Percentiles rank a stretch among this genome's conserved stretches.
phyloP scores from a whole-genome alignment of 2,888 invertebrate genomes.

The Ernsta delagoae region DNA sequence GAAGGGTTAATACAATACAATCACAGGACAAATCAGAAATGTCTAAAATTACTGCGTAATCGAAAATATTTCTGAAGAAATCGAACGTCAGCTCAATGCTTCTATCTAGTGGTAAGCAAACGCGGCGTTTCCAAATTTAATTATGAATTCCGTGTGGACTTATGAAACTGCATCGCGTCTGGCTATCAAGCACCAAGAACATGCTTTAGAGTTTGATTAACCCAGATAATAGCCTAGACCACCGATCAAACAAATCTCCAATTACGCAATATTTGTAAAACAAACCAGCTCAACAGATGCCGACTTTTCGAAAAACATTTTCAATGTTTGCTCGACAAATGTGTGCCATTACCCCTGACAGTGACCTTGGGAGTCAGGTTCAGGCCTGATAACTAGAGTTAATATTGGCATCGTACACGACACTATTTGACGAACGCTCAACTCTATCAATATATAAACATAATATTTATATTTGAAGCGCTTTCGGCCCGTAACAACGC shows the following conservation, averaged over 20 bases:
- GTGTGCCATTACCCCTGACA: slow-evolving; percentile 62
- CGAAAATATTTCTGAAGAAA: background rate
- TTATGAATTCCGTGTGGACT: slow-evolving; percentile 1
- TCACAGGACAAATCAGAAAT: too few species aligned
- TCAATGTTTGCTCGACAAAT: slow-evolving; percentile 50
- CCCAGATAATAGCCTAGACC: slow-evolving; percentile 6
- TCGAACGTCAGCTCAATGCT: background rate
- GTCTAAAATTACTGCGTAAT: too few species aligned
- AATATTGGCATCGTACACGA: slow-evolving; percentile 81
- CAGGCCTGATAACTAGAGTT: slow-evolving; percentile 81
- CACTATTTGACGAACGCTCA: slow-evolving; percentile 80
- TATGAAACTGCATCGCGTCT: background rate
- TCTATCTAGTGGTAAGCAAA: background rate
- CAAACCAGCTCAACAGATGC: slow-evolving; percentile 39
- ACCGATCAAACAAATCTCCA: slow-evolving; percentile 13
- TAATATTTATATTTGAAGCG: slow-evolving; percentile 82
- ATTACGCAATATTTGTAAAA: slow-evolving; percentile 29
- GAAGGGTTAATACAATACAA: background rate
- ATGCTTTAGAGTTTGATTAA: slow-evolving; percentile 1
- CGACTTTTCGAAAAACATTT: slow-evolving; percentile 43
- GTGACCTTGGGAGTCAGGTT: slow-evolving; percentile 71
- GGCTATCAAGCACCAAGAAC: background rate
- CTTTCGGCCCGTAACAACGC: slow-evolving; percentile 63
- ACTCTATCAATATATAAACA: slow-evolving; percentile 85
- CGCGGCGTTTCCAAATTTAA: background rate